A percentile compares a stretch with the other conserved stretches of the same genome.
Evolutionary conservation across 2,888 invertebrate species (phyloP).

Genomic region (Scaptodrosophila latifasciaeformis): DNA sequence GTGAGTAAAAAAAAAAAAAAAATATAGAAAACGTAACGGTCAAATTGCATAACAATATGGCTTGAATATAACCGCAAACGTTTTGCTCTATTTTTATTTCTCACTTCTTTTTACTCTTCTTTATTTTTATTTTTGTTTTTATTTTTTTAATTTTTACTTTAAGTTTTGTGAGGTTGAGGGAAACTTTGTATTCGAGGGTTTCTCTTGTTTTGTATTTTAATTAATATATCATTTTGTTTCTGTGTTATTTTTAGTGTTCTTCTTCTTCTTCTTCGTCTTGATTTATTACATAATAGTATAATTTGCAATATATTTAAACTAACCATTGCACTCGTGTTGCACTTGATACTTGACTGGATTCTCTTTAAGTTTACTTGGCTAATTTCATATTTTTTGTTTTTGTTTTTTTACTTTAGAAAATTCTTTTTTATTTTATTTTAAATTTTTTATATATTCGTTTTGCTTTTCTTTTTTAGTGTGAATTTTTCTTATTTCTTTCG

Average conservation of each 20-base stretch:
- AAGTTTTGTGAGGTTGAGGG: slow-evolving; percentile 1
- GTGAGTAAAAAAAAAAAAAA: too few relatives aligned
- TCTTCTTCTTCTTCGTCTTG: slow-evolving; percentile 18
- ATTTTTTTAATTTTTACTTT: not conserved
- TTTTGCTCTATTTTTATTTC: slow-evolving; percentile 29
- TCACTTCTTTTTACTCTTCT: slow-evolving; percentile 20
- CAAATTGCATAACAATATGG: slow-evolving; percentile 62
- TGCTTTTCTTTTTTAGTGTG: slow-evolving; percentile 36
- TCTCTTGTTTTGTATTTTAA: slow-evolving; percentile 32
- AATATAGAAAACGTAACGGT: slow-evolving; percentile 43
- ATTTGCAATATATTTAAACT: slow-evolving; percentile 61
- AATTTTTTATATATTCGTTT: slow-evolving; percentile 39
- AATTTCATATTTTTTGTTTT: slow-evolving; percentile 42
- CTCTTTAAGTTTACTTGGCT: slow-evolving; percentile 51
- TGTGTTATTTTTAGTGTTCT: slow-evolving; percentile 31
- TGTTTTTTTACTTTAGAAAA: slow-evolving; percentile 22
- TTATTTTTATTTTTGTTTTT: slow-evolving; percentile 24
- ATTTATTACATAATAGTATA: slow-evolving; percentile 23
- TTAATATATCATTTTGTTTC: slow-evolving; percentile 36
- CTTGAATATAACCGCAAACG: slow-evolving; percentile 59
- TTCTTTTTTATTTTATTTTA: slow-evolving; percentile 35
- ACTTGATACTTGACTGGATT: slow-evolving; percentile 58
- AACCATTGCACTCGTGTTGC: slow-evolving; percentile 52
- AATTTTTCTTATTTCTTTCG: slow-evolving; percentile 48
- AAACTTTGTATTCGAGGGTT: slow-evolving; percentile 15